phyloP scores from a whole-genome alignment of 2,797 vertebrate genomes.

The Arnoldichthys spilopterus region DNA sequence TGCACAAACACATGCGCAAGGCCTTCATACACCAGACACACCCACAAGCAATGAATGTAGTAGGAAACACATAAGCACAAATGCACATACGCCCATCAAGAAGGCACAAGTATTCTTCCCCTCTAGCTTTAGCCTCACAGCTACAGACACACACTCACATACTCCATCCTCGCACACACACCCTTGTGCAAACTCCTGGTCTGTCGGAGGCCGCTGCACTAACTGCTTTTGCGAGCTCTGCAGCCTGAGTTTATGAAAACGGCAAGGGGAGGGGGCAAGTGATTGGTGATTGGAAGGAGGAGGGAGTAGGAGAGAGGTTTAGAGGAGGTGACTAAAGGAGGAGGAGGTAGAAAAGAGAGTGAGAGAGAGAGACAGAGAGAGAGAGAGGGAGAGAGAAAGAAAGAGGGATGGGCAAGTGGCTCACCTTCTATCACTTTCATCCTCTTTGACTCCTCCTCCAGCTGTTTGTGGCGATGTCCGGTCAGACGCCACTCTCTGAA shows the following conservation, averaged over 20 bases:
- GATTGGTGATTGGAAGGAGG: slow-evolving; percentile 23
- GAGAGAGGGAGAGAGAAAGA: slow-evolving; percentile 29
- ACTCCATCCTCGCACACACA: slow-evolving; percentile 22
- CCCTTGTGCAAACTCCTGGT: slow-evolving; percentile 31
- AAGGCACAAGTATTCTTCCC: neutral
- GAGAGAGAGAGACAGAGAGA: slow-evolving; percentile 15
- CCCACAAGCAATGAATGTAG: slow-evolving; percentile 48
- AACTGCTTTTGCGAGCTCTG: slow-evolving; percentile 25
- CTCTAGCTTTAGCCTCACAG: slow-evolving; percentile 31
- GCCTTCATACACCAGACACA: slow-evolving; percentile 1
- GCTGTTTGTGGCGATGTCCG: slow-evolving; percentile 80
- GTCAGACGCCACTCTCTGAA: slow-evolving; percentile 87
- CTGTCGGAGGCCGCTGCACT: slow-evolving; percentile 37
- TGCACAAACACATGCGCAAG: slow-evolving; percentile 19
- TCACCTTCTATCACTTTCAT: slow-evolving; percentile 88
- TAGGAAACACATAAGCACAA: slow-evolving; percentile 45
- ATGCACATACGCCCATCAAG: neutral
- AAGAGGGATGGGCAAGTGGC: slow-evolving; percentile 56
- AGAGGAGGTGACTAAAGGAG: slow-evolving; percentile 30
- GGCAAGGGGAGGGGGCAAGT: slow-evolving; percentile 19
- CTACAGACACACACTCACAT: slow-evolving; percentile 6
- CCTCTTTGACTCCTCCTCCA: slow-evolving; percentile 79
- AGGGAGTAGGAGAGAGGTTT: slow-evolving; percentile 25
- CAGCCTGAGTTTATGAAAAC: slow-evolving; percentile 40
- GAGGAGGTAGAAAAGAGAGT: slow-evolving; percentile 5